Evolutionary conservation across 92 coral and sea anemone genomes (phyloP).

Genomic region (Parazoanthus swiftii): DNA sequence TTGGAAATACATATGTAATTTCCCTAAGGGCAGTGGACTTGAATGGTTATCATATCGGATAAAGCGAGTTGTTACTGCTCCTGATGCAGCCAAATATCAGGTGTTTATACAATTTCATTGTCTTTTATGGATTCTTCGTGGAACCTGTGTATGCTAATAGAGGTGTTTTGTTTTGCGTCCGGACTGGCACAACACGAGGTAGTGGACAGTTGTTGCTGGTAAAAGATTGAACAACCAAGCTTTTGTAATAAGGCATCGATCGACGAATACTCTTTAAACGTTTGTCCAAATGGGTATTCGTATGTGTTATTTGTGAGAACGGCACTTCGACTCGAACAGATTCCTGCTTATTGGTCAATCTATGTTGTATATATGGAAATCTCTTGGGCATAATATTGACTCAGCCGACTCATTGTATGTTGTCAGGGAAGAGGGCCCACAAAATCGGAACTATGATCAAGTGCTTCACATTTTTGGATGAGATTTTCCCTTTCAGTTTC

Average conservation of each 20-base stretch:
- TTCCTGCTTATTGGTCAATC: not conserved
- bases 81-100: not conserved
- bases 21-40: no score
- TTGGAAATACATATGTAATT: no score
- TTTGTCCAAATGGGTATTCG: not conserved
- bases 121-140: slow-evolving; percentile 19
- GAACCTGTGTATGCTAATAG: slow-evolving; percentile 11
- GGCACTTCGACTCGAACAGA: not conserved
- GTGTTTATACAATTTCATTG: slow-evolving; percentile 29
- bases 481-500: not conserved
- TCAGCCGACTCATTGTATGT: not conserved
- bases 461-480: not conserved
- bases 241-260: not conserved
- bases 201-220: not conserved
- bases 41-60: not conserved
- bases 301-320: no score
- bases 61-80: not conserved
- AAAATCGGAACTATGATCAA: not conserved
- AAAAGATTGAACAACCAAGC: not conserved
- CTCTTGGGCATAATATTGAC: slow-evolving; percentile 4
- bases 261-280: not conserved
- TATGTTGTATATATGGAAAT: slow-evolving; percentile 7
- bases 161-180: not conserved
- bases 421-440: not conserved
- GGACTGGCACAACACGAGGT: not conserved